Conservation (phyloP, 2,888 invertebrate species). For the Tyria jacobaeae region DNA sequence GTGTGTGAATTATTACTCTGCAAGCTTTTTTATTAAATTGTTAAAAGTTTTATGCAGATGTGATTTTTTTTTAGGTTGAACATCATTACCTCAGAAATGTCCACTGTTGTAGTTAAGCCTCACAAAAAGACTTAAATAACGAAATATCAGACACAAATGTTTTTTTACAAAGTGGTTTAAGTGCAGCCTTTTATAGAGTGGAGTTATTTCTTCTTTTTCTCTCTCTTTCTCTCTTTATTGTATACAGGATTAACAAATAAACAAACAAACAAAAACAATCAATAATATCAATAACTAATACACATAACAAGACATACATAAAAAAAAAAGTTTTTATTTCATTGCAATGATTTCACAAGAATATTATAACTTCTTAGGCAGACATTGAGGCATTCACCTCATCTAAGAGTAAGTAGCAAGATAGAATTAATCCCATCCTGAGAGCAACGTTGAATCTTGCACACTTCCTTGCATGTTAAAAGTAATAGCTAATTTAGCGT, state of each 20-base stretch:
- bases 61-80: background rate
- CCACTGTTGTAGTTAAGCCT: background rate
- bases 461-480: slow-evolving; percentile 37
- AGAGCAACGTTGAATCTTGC: slow-evolving; percentile 20
- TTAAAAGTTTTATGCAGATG: background rate
- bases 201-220: too few relatives aligned
- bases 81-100: background rate
- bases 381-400: too few relatives aligned
- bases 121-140: background rate
- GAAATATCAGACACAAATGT: background rate
- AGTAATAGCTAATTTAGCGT: slow-evolving; percentile 47
- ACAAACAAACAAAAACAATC: too few relatives aligned
- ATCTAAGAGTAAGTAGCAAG: background rate
- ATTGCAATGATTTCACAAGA: too few relatives aligned
- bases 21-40: background rate
- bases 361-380: too few relatives aligned
- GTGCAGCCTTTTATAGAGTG: too few relatives aligned
- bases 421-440: slow-evolving; percentile 15
- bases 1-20: background rate
- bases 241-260: too few relatives aligned
- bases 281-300: too few relatives aligned
- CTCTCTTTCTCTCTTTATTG: too few relatives aligned
- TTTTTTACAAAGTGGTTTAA: too few relatives aligned
- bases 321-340: too few relatives aligned
- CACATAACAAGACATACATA: too few relatives aligned